phyloP scores from a whole-genome alignment of 2,888 invertebrate genomes.

The Orthosia gothica region DNA sequence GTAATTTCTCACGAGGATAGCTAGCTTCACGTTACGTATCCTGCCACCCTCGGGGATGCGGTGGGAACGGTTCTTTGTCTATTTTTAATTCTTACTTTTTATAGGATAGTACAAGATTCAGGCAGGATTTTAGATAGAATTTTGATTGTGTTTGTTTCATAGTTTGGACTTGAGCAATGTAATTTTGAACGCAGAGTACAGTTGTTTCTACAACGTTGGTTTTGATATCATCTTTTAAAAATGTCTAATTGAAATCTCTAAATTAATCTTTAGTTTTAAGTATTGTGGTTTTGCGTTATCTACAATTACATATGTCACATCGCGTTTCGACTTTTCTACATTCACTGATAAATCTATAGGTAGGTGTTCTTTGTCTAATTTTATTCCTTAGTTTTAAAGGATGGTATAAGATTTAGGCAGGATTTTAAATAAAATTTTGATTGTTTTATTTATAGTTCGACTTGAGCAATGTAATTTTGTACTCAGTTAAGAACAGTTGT shows the following conservation, averaged over 20 bases:
- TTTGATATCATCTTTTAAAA: no score
- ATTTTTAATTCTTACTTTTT: constrained; percentile 57
- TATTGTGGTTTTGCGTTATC: no score
- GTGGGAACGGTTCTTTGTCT: constrained; percentile 56
- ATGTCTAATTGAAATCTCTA: no score
- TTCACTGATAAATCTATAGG: no score
- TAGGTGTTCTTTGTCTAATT: constrained; percentile 57
- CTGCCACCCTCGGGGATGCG: constrained; percentile 59
- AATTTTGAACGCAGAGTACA: no score
- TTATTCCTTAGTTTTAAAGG: constrained; percentile 32
- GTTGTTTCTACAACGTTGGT: no score
- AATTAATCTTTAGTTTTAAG: no score
- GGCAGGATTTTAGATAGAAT: neutral
- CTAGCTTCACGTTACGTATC: constrained; percentile 62
- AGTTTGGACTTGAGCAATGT: no score
- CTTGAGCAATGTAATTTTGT: no score
- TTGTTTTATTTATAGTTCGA: neutral
- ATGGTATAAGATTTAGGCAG: neutral
- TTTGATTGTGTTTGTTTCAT: neutral
- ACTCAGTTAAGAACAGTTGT: no score
- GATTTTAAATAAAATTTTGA: neutral
- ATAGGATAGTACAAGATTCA: neutral
- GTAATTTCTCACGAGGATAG: constrained; percentile 64
- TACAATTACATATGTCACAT: no score
- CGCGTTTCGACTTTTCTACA: no score